phyloP scores from a whole-genome alignment of 2,888 invertebrate genomes.

The Blastobasis lacticolella region DNA sequence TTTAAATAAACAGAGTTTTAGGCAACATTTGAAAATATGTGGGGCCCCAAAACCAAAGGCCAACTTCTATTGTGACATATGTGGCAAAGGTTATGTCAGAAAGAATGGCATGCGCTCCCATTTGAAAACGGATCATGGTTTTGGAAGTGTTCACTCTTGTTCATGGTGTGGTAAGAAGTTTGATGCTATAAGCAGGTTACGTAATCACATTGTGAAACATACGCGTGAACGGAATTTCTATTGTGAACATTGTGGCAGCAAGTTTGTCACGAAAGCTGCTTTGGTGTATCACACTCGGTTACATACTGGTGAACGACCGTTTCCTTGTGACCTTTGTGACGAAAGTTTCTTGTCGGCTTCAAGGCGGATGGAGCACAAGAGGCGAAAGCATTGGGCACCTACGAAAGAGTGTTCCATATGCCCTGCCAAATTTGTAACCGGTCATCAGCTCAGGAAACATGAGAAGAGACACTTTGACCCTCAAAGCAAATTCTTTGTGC shows the following conservation, averaged over 20 bases:
- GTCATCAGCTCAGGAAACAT: conserved; percentile 39
- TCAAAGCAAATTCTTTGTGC: conserved; percentile 46
- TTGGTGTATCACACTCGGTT: conserved; percentile 49
- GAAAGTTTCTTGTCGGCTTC: conserved; percentile 55
- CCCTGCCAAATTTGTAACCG: conserved; percentile 42
- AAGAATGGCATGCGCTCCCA: conserved; percentile 47
- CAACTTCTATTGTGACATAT: conserved; percentile 51
- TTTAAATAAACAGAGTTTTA: conserved; percentile 36
- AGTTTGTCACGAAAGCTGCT: conserved; percentile 52
- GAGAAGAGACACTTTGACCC: conserved; percentile 48
- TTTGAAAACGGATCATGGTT: conserved; percentile 46
- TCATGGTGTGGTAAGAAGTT: conserved; percentile 55
- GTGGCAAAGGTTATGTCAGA: conserved; percentile 41
- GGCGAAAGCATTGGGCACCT: conserved; percentile 49
- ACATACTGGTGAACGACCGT: conserved; percentile 58
- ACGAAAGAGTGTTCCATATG: conserved; percentile 45
- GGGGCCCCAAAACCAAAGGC: conserved; percentile 25
- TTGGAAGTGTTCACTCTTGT: conserved; percentile 41
- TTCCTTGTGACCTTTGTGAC: conserved; percentile 49
- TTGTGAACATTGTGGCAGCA: conserved; percentile 47
- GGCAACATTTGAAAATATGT: conserved; percentile 41
- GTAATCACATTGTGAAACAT: conserved; percentile 52
- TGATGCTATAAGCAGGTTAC: conserved; percentile 47
- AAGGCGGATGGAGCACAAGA: conserved; percentile 48
- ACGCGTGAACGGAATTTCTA: conserved; percentile 51